phyloP scores from a whole-genome alignment of 2,113 vertebrate genomes.

The Anhinga anhinga region DNA sequence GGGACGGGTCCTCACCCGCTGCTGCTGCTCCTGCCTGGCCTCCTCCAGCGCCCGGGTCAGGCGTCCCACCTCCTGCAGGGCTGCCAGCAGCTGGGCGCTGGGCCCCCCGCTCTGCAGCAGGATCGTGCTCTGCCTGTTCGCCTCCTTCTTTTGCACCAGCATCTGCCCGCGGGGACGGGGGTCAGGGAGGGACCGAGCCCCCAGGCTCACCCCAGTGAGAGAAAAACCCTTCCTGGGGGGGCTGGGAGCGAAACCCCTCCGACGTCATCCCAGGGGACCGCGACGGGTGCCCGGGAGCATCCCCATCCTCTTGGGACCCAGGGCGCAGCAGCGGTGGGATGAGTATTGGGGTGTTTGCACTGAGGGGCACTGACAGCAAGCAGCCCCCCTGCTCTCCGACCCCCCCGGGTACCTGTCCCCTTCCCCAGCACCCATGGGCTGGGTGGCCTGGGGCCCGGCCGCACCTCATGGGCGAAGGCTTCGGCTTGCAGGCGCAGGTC shows the following conservation, averaged over 20 bases:
- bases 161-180: constrained; percentile 43
- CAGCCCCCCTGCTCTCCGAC: too few relatives aligned
- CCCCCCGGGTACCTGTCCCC: rapidly evolving
- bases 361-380: neutral
- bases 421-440: neutral
- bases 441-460: rapidly evolving
- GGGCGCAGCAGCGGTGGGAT: neutral
- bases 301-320: neutral
- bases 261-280: rapidly evolving
- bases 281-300: rapidly evolving
- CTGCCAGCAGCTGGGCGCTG: constrained; percentile 65
- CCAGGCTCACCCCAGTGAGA: rapidly evolving
- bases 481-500: constrained; percentile 77
- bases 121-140: constrained; percentile 48
- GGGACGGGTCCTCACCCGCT: constrained; percentile 39
- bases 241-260: neutral
- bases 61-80: constrained; percentile 70
- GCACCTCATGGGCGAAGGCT: constrained; percentile 79
- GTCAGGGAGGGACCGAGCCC: neutral
- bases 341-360: neutral
- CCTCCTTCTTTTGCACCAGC: constrained; percentile 67
- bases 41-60: constrained; percentile 64
- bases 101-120: constrained; percentile 21
- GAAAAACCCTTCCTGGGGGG: neutral
- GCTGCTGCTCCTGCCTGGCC: constrained; percentile 56